A percentile compares a stretch with the other conserved stretches of the same genome.
Evolutionary conservation across 2,797 vertebrate species (phyloP).

Genomic region (Helicolenus hilgendorfi): DNA sequence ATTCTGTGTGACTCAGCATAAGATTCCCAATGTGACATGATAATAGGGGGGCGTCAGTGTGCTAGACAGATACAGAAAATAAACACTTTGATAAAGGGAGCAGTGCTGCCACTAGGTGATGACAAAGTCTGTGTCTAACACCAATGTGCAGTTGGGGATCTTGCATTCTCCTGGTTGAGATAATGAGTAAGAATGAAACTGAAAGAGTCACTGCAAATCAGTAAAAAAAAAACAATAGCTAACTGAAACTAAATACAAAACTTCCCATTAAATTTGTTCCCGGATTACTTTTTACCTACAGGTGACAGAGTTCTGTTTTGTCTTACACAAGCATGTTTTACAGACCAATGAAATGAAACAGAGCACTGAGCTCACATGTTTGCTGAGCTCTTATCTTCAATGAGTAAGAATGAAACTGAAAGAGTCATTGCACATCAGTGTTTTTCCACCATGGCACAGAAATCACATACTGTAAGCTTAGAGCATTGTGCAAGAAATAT

Average conservation of each 20-base stretch:
- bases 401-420: not conserved
- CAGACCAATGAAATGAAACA: not conserved
- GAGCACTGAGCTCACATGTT: not conserved
- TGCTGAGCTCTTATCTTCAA: not conserved
- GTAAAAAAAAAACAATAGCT: no score
- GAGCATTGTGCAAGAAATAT: not conserved
- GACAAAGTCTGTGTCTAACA: not conserved
- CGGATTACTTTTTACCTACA: no score
- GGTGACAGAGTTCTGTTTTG: no score
- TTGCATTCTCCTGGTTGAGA: not conserved
- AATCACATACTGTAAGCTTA: not conserved
- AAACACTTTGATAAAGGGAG: not conserved
- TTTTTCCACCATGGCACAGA: not conserved
- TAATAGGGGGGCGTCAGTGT: not conserved
- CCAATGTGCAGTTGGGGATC: not conserved
- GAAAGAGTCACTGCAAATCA: no score
- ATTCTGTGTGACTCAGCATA: not conserved
- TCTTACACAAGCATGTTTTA: not conserved
- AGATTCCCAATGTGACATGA: not conserved
- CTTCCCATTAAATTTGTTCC: no score
- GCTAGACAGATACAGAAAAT: not conserved
- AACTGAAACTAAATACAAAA: no score
- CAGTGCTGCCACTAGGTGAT: not conserved
- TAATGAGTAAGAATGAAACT: not conserved
- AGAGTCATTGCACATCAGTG: not conserved